phyloP scores from a whole-genome alignment of 2,113 vertebrate genomes.

The Sceloporus undulatus region DNA sequence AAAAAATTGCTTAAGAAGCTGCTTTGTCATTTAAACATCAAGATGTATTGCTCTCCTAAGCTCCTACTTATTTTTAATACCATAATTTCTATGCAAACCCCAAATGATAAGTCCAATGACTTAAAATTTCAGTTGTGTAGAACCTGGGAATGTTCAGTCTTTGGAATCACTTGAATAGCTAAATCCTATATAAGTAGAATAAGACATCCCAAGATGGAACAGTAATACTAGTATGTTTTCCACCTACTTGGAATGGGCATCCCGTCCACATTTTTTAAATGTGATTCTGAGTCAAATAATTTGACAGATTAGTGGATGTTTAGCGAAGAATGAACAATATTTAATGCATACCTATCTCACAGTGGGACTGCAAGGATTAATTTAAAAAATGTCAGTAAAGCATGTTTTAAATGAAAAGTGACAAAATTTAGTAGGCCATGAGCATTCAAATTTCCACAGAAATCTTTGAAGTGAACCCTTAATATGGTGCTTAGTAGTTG shows the following conservation, averaged over 20 bases:
- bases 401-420: conserved; percentile 51
- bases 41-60: conserved; percentile 46
- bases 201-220: conserved; percentile 54
- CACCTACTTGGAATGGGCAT: conserved; percentile 49
- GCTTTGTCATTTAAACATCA: conserved; percentile 53
- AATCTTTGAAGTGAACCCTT: background rate
- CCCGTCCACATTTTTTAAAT: conserved; percentile 25
- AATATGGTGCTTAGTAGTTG: background rate
- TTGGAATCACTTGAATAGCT: conserved; percentile 59
- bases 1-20: conserved; percentile 45
- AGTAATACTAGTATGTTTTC: conserved; percentile 49
- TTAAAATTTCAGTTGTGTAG: conserved; percentile 61
- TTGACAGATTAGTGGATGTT: conserved; percentile 63
- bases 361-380: conserved; percentile 47
- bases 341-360: conserved; percentile 36
- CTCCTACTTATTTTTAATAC: conserved; percentile 65
- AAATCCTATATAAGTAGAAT: conserved; percentile 52
- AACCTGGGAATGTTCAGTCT: conserved; percentile 53
- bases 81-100: conserved; percentile 65
- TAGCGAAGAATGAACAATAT: conserved; percentile 57
- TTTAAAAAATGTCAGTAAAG: conserved; percentile 54
- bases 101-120: conserved; percentile 67
- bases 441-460: background rate
- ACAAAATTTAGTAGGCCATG: background rate
- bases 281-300: conserved; percentile 64